These are phyloP conservation scores for Athalia cordata DNA, from an alignment of 2,888 invertebrate genomes.

Conservation along the genomic window DNA sequence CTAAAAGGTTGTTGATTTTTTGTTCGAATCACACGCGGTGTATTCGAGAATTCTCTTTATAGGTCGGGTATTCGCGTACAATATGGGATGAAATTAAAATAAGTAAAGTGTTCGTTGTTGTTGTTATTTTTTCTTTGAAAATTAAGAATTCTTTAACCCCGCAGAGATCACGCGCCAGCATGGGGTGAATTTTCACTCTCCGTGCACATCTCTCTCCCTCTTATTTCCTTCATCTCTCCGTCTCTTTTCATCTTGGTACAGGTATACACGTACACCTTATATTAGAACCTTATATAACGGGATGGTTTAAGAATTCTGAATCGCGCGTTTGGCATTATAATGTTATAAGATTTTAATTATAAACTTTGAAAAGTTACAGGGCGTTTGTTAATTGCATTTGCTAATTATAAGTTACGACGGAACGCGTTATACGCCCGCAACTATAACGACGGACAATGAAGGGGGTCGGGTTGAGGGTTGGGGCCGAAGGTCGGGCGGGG, in stretches of 20 bases:
- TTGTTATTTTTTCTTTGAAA: too few relatives aligned
- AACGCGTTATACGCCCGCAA: constrained; percentile 38
- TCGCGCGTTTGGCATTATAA: constrained; percentile 23
- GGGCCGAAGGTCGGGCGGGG: neutral
- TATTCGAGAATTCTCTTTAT: too few relatives aligned
- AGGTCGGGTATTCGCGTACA: too few relatives aligned
- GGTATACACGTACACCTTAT: neutral
- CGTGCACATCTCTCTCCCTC: neutral
- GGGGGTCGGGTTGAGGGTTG: neutral
- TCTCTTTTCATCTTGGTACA: neutral
- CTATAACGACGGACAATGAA: constrained; percentile 32
- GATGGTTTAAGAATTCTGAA: constrained; percentile 23
- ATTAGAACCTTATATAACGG: neutral
- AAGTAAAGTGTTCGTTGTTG: neutral
- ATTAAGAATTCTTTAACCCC: too few relatives aligned
- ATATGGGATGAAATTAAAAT: neutral
- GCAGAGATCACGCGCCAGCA: too few relatives aligned
- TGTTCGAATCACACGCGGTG: too few relatives aligned
- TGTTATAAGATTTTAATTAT: constrained; percentile 41
- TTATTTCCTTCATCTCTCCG: neutral
- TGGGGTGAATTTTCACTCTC: too few relatives aligned
- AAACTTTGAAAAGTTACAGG: constrained; percentile 36
- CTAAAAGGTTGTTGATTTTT: too few relatives aligned
- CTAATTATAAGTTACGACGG: constrained; percentile 37
- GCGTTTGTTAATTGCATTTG: constrained; percentile 42